Base-by-base conservation (phyloP, 2,113 vertebrate species). In the Paedocypris sp. region DNA sequence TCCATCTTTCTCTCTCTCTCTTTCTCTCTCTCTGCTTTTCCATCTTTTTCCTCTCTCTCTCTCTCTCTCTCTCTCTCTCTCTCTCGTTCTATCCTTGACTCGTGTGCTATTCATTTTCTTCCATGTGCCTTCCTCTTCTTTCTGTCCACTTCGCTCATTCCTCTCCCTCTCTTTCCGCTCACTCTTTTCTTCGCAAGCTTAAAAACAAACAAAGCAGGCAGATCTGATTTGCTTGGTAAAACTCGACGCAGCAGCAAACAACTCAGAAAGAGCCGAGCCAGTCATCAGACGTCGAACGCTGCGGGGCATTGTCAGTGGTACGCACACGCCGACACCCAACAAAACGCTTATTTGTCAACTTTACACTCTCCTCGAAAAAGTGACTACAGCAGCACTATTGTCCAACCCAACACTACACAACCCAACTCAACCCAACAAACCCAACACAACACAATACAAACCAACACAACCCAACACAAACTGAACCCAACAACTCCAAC, bases 281-380 rank as follows among this genome's bases (percentile, higher is more conserved):
- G 54, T 64, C 45, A 68, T 48, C 48, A 64, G 41, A 60, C 33
- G 35, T 29, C 53, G 11, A 46, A 56, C 50, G 46, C 52, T 63
- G 60, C 51, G 63, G 60, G 60, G 53, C 52, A 63, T 38, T 57
- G 52, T 56, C 66, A 62, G 59, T 49, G 42, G 62, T 16, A 56
- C 66, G 73, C 71, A 73, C 29, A 70, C 64, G 73, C 73, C 68
- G 70, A 69, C 78, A 73, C 73, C 73, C 67, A 64, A 74, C 66
- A 80, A 81, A 83, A 75, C 66, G 80, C 80, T 84, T 79, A 77
- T 80, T 82, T 83, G 79, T 82, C 78, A 83, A 80, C 76, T 80
- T 82, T 71, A 70, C 33, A 26, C 20, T 50, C 63, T 66, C 65
- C 52, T 61, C 45, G n/a, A 36, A 75, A 80, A 83, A 80, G 73